Percentiles rank a stretch among this genome's conserved stretches.
Evolutionary conservation across 2,888 invertebrate species (phyloP).

Genomic region (Dyspetes luteomarginatus): DNA sequence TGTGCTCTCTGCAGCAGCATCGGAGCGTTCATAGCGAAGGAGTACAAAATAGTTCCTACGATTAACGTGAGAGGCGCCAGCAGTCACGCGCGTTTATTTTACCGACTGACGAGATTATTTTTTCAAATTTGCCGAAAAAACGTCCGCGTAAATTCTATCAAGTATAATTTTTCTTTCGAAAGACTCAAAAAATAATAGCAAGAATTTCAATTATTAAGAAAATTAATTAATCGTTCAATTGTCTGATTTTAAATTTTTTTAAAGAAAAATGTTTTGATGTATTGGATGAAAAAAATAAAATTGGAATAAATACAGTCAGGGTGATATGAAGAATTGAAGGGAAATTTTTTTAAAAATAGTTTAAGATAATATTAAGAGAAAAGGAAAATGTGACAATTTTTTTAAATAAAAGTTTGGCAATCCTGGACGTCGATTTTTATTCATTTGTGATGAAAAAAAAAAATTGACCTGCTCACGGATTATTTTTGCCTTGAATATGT

Average conservation of each 20-base stretch:
- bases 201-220: no score
- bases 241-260: no score
- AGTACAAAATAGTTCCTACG: constrained; percentile 41
- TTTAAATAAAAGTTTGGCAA: neutral
- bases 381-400: neutral
- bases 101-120: constrained; percentile 48
- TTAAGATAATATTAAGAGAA: neutral
- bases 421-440: neutral
- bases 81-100: constrained; percentile 31
- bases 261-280: no score
- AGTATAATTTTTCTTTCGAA: no score
- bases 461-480: constrained; percentile 24
- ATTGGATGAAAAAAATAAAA: no score
- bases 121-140: neutral
- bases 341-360: no score
- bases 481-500: constrained; percentile 28
- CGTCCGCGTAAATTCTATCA: no score
- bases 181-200: neutral
- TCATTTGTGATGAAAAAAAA: constrained; percentile 2
- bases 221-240: neutral
- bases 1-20: constrained; percentile 36
- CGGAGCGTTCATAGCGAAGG: neutral
- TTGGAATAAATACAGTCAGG: no score
- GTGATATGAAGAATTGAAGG: no score
- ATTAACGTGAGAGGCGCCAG: constrained; percentile 61